Evolutionary conservation across 2,888 invertebrate species (phyloP), one percentile per base, ranked within the genome.

Genomic region (Dicranocentrus wangi): DNA sequence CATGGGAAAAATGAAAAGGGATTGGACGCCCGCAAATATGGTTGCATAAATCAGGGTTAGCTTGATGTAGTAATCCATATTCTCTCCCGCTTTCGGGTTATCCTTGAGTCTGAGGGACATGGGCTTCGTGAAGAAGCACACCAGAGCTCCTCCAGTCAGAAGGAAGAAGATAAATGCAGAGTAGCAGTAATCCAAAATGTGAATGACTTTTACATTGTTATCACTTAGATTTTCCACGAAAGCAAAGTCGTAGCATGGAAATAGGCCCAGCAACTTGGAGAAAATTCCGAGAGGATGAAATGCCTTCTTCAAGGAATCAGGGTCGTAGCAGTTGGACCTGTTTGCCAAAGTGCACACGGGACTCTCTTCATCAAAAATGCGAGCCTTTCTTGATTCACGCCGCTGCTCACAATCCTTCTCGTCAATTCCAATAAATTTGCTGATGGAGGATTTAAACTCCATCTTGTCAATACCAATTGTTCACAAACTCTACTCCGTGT

Each of bases 161-260:
- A 81, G 51, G 1, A 32, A 2, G 21, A 76, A 81, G 1, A 86
- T 77, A 2, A 86, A 42, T 3, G 25, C 63, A 2, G 86, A 77
- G 55, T 86, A 86, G 69, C 75, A 60, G 72, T 85, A 86, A 65
- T 86, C 86, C 10, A 84, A 25, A 43, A 85, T 60, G 47, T 86
- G 85, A 1, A 84, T 55, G n/a, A 82, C 8, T 23, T 27, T 10
- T 2, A 63, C 32, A n/a, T 21, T 17, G 2, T 23, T 21, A 32
- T 25, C 69, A 39, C 15, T 78, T 32, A 75, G 17, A 0, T 76
- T 76, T 42, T 82, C 69, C 3, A 79, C 70, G 43, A 86, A 84
- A 13, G 69, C 53, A 19, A 86, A 65, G 51, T 85, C 82, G 69
- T 84, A 86, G 63, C 85, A 83, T 1, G 86, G 86, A 58, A 86